A percentile compares a stretch with the other conserved stretches of the same genome.
Evolutionary conservation across 2,888 invertebrate genomes (phyloP).

Genomic region (Machimus atricapillus): DNA sequence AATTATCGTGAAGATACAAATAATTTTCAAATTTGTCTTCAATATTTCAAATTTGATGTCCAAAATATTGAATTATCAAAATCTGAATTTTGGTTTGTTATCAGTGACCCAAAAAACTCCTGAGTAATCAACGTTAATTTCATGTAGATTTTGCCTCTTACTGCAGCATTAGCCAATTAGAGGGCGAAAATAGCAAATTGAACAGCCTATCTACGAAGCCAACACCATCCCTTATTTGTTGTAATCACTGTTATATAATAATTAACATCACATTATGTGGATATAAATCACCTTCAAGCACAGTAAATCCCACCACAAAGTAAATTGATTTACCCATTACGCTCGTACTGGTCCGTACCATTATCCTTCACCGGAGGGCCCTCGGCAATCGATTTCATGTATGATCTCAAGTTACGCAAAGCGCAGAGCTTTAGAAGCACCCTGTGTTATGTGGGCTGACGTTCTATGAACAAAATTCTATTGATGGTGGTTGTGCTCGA

Average conservation of each 20-base stretch:
- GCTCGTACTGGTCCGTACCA: constrained; percentile 23
- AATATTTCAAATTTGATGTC: too few relatives aligned
- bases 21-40: too few relatives aligned
- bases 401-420: constrained; percentile 45
- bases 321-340: constrained; percentile 48
- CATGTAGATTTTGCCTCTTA: not conserved
- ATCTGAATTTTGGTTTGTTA: too few relatives aligned
- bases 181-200: not conserved
- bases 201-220: not conserved
- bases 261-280: constrained; percentile 43
- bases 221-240: constrained; percentile 31
- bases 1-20: too few relatives aligned
- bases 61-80: too few relatives aligned
- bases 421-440: not conserved
- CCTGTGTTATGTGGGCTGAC: not conserved
- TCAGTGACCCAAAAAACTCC: too few relatives aligned
- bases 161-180: not conserved
- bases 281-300: constrained; percentile 42
- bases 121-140: not conserved
- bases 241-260: constrained; percentile 41
- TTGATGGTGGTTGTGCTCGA: not conserved
- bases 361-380: not conserved
- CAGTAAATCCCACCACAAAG: constrained; percentile 12
- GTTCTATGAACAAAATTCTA: not conserved
- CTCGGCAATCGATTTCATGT: constrained; percentile 38